Evolutionary conservation across 2,888 invertebrate species (phyloP).

Genomic region (Andrena haemorrhoa): DNA sequence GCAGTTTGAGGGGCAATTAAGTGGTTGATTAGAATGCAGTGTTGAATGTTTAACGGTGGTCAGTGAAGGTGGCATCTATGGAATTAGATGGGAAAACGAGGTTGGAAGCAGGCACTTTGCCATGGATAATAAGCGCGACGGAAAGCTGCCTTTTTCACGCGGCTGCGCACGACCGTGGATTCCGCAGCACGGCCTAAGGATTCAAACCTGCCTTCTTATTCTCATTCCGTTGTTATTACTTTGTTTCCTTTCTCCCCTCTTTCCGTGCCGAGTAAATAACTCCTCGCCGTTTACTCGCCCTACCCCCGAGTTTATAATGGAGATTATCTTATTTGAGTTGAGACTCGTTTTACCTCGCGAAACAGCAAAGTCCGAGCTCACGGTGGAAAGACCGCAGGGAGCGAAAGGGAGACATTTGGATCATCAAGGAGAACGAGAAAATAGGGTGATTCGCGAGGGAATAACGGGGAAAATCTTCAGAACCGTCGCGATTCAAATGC

Average conservation of each 20-base stretch:
- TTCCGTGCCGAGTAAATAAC: slow-evolving; percentile 81
- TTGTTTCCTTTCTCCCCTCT: slow-evolving; percentile 77
- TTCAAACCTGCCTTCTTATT: slow-evolving; percentile 76
- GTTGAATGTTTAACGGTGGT: slow-evolving; percentile 9
- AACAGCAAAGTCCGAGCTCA: slow-evolving; percentile 52
- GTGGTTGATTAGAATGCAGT: slow-evolving; percentile 15
- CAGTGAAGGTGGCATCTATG: slow-evolving; percentile 27
- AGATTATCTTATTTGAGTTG: slow-evolving; percentile 84
- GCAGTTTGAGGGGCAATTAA: slow-evolving; percentile 12
- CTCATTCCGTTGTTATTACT: slow-evolving; percentile 80
- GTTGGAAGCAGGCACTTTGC: slow-evolving; percentile 62
- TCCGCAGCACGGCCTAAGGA: slow-evolving; percentile 59
- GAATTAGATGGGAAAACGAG: slow-evolving; percentile 55
- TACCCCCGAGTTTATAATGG: slow-evolving; percentile 83
- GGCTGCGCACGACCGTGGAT: slow-evolving; percentile 65
- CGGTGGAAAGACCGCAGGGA: slow-evolving; percentile 37
- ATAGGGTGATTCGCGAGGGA: neutral
- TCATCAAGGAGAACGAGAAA: slow-evolving; percentile 13
- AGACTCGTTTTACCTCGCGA: slow-evolving; percentile 71
- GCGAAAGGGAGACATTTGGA: slow-evolving; percentile 19
- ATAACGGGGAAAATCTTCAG: neutral
- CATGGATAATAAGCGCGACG: slow-evolving; percentile 66
- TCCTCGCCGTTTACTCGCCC: slow-evolving; percentile 81
- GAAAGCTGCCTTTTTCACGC: slow-evolving; percentile 44
- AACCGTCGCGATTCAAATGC: slow-evolving; percentile 13